Evolutionary conservation across 2,888 invertebrate genomes (phyloP).

Genomic region (Ecliptopera silaceata): DNA sequence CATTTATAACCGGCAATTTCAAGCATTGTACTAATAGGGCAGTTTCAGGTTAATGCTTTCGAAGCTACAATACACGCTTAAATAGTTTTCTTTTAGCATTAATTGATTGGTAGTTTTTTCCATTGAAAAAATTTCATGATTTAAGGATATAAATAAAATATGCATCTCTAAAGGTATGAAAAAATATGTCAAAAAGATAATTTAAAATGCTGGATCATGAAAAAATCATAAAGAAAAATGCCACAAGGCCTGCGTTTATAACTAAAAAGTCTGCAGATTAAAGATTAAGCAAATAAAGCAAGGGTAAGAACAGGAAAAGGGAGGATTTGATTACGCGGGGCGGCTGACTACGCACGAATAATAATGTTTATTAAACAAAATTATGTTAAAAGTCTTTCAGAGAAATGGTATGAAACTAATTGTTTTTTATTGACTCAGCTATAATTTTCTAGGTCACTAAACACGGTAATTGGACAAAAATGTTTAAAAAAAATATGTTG

Average conservation of each 20-base stretch:
- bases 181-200: not conserved
- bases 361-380: constrained; percentile 34
- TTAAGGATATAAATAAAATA: no score
- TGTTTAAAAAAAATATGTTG: no score
- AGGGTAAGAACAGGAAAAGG: constrained; percentile 37
- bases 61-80: no score
- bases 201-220: constrained; percentile 26
- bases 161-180: no score
- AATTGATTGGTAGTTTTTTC: no score
- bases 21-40: not conserved
- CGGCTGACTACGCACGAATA: constrained; percentile 29
- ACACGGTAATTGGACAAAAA: no score
- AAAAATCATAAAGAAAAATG: constrained; percentile 24
- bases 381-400: constrained; percentile 24
- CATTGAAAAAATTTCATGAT: no score
- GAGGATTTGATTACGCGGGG: constrained; percentile 37
- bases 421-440: not conserved
- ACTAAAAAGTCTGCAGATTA: constrained; percentile 31
- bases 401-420: constrained; percentile 1
- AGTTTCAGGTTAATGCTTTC: no score
- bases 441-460: not conserved
- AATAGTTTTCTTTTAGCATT: no score
- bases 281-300: constrained; percentile 39
- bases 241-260: constrained; percentile 21
- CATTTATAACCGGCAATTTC: constrained; percentile 7